Conservation (phyloP, 2,797 vertebrate species). For the Borostomias antarcticus region DNA sequence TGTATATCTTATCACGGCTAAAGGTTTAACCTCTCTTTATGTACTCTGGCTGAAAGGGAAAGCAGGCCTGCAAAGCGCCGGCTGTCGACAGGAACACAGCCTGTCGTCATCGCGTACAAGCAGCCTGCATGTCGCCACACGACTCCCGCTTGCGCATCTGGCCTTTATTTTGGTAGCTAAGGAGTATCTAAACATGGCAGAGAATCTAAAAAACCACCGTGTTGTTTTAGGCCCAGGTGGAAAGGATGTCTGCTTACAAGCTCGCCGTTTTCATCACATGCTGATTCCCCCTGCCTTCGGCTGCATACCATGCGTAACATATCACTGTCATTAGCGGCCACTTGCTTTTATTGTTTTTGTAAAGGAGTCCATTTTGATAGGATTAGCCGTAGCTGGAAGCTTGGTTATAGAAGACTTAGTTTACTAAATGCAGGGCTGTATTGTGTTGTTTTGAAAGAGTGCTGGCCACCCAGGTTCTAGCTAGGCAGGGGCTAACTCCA, state of each 20-base stretch:
- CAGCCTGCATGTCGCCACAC: conserved; percentile 76
- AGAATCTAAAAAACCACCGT: conserved; percentile 67
- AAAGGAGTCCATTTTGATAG: conserved; percentile 81
- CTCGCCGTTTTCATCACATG: conserved; percentile 54
- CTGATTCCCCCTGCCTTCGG: conserved; percentile 62
- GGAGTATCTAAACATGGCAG: conserved; percentile 73
- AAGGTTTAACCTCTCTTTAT: conserved; percentile 71
- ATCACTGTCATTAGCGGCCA: conserved; percentile 69
- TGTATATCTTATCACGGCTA: conserved; percentile 59
- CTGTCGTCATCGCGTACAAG: conserved; percentile 64
- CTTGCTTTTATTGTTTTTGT: conserved; percentile 72
- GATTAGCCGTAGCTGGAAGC: conserved; percentile 76
- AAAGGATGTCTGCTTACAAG: conserved; percentile 58
- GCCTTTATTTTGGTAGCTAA: conserved; percentile 78
- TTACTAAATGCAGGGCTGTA: conserved; percentile 73
- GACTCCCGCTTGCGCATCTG: conserved; percentile 74
- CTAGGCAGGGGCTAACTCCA: conserved; percentile 61
- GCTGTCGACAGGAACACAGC: conserved; percentile 66
- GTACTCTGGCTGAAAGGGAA: conserved; percentile 71
- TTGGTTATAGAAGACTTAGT: conserved; percentile 78
- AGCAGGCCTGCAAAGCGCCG: conserved; percentile 63
- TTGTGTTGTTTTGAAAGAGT: conserved; percentile 74
- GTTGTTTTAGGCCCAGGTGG: conserved; percentile 80
- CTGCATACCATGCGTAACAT: conserved; percentile 73
- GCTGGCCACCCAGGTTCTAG: conserved; percentile 77